Conservation (phyloP, 2,797 vertebrate genomes). For the Manis crassicaudata region DNA sequence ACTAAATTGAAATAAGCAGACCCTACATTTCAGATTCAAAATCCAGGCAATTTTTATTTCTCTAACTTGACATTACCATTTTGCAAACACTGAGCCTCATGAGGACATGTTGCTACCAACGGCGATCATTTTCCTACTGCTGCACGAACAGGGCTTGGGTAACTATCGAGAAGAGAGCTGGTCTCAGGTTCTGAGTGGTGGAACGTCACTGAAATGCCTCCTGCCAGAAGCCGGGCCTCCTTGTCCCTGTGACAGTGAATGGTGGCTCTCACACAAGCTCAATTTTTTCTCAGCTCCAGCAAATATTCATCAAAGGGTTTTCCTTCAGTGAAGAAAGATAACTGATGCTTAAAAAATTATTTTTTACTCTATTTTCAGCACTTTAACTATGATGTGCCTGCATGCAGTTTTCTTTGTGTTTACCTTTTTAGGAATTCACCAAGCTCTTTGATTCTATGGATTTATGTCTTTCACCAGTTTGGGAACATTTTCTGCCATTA, state of each 20-base stretch:
- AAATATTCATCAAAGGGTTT: background rate
- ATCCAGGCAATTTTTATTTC: background rate
- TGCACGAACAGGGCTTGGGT: background rate
- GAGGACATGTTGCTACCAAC: background rate
- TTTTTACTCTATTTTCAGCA: background rate
- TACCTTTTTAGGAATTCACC: background rate
- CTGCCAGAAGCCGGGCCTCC: background rate
- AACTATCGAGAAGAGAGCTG: background rate
- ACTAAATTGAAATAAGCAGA: background rate
- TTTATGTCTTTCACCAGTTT: background rate
- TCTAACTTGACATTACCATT: background rate
- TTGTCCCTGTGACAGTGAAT: background rate
- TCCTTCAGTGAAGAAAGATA: background rate
- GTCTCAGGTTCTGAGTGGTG: background rate
- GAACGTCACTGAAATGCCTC: background rate
- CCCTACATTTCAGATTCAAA: background rate
- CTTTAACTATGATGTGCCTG: background rate
- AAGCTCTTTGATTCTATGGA: background rate
- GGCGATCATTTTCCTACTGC: background rate
- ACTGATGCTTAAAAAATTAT: background rate
- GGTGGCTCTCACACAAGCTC: background rate
- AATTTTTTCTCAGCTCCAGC: background rate
- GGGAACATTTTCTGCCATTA: background rate
- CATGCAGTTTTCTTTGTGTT: background rate
- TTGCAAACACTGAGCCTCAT: background rate